Percentiles rank a stretch among this genome's conserved stretches.
Evolutionary conservation across 1,140 invertebrate genomes (phyloP).

Genomic region (Diabrotica undecimpunctata): DNA sequence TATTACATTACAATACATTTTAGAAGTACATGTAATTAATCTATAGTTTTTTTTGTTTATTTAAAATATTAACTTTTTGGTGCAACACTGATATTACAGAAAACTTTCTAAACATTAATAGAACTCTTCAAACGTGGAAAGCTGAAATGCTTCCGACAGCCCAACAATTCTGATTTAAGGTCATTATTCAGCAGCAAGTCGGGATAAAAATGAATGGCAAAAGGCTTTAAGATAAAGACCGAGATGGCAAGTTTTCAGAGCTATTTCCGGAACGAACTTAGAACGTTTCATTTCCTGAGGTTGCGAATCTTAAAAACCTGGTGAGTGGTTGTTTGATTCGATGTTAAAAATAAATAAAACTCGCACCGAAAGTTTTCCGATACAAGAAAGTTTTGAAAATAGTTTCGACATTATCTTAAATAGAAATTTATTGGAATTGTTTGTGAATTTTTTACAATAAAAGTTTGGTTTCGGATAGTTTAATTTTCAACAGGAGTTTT

Average conservation of each 20-base stretch:
- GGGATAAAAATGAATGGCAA: slow-evolving; percentile 6
- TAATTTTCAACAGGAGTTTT: too few species aligned
- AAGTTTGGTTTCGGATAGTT: too few species aligned
- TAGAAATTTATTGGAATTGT: too few species aligned
- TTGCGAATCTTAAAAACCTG: slow-evolving; percentile 3
- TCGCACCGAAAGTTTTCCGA: neutral
- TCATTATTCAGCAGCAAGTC: slow-evolving; percentile 6
- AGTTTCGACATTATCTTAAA: too few species aligned
- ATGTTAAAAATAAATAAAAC: slow-evolving; percentile 1
- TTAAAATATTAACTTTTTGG: too few species aligned
- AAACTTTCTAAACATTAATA: neutral
- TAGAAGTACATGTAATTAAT: too few species aligned
- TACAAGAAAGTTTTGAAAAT: neutral
- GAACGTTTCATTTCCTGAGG: slow-evolving; percentile 12
- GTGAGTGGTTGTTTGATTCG: slow-evolving; percentile 1
- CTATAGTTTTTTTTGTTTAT: too few species aligned
- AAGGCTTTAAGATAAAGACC: slow-evolving; percentile 14
- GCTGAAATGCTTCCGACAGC: slow-evolving; percentile 5
- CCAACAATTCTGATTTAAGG: slow-evolving; percentile 12
- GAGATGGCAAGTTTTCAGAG: slow-evolving; percentile 13
- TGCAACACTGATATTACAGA: too few species aligned
- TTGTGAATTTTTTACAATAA: too few species aligned
- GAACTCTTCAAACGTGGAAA: neutral
- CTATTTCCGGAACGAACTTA: slow-evolving; percentile 12
- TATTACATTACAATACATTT: too few species aligned